phyloP scores from a whole-genome alignment of 2,113 vertebrate genomes.

The Zosterops japonicus region DNA sequence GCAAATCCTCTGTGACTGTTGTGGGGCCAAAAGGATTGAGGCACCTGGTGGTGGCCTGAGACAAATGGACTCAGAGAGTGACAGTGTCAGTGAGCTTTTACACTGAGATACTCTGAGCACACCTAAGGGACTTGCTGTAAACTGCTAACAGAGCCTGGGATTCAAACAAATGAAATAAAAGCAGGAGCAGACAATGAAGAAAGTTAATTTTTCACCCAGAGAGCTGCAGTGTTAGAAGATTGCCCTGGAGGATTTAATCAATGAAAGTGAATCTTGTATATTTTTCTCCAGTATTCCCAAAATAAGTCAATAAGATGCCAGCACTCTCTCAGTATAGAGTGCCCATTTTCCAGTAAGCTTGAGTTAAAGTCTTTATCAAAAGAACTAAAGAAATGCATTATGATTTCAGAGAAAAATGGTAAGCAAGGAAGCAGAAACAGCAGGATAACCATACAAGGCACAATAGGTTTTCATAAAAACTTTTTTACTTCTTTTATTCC shows the following conservation, averaged over 20 bases:
- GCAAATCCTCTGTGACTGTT: neutral
- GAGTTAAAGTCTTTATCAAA: neutral
- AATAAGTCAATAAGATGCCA: conserved; percentile 6
- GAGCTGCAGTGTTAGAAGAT: conserved; percentile 14
- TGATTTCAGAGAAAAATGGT: neutral
- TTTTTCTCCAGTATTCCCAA: conserved; percentile 18
- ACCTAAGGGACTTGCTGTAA: neutral
- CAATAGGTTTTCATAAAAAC: neutral
- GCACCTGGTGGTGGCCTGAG: neutral
- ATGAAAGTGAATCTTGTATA: conserved; percentile 31
- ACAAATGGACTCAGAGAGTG: neutral
- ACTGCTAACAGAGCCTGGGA: neutral
- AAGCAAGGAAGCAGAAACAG: conserved; percentile 1
- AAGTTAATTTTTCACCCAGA: conserved; percentile 50
- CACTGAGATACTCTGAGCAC: neutral
- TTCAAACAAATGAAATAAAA: conserved; percentile 40
- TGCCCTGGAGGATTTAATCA: conserved; percentile 48
- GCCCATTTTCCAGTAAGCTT: conserved; percentile 1
- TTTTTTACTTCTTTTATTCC: neutral
- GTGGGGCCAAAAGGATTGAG: accelerated
- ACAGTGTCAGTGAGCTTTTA: neutral
- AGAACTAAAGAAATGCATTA: neutral
- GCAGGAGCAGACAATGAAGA: neutral
- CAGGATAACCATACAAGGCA: neutral
- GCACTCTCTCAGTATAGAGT: neutral